phyloP scores from a whole-genome alignment of 2,888 invertebrate species.

The Amphipyra berbera region DNA sequence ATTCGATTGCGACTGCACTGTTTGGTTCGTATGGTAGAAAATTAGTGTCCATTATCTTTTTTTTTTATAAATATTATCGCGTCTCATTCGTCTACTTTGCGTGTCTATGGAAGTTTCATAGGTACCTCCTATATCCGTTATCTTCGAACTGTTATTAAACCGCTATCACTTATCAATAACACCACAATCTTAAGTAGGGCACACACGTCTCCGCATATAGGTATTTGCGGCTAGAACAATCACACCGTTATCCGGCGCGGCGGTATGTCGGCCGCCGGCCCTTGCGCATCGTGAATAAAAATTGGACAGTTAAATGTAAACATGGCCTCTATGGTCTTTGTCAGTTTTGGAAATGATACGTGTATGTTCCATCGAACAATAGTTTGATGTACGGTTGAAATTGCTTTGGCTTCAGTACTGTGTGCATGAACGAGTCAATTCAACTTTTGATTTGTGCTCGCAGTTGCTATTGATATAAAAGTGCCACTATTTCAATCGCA shows the following conservation, averaged over 20 bases:
- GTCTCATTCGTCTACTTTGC: too few relatives aligned
- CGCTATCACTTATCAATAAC: constrained; percentile 38
- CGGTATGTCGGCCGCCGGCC: constrained; percentile 72
- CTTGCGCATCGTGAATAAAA: constrained; percentile 61
- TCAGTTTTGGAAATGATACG: constrained; percentile 2
- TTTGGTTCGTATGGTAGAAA: too few relatives aligned
- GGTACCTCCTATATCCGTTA: too few relatives aligned
- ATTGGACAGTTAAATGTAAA: constrained; percentile 27
- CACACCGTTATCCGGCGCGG: constrained; percentile 78
- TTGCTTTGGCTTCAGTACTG: not conserved
- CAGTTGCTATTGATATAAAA: not conserved
- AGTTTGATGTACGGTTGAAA: not conserved
- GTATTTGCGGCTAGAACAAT: constrained; percentile 85
- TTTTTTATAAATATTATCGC: too few relatives aligned
- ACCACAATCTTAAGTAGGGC: constrained; percentile 68
- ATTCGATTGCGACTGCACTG: too few relatives aligned
- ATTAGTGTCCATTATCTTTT: too few relatives aligned
- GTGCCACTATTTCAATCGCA: not conserved
- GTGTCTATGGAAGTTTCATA: too few relatives aligned
- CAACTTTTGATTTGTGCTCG: not conserved
- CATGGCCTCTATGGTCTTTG: constrained; percentile 1
- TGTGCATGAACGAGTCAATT: constrained; percentile 2
- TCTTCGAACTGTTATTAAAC: constrained; percentile 5
- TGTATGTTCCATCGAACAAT: not conserved
- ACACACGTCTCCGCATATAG: constrained; percentile 77